Conservation (phyloP, 2,888 invertebrate genomes). For the Oligia latruncula region DNA sequence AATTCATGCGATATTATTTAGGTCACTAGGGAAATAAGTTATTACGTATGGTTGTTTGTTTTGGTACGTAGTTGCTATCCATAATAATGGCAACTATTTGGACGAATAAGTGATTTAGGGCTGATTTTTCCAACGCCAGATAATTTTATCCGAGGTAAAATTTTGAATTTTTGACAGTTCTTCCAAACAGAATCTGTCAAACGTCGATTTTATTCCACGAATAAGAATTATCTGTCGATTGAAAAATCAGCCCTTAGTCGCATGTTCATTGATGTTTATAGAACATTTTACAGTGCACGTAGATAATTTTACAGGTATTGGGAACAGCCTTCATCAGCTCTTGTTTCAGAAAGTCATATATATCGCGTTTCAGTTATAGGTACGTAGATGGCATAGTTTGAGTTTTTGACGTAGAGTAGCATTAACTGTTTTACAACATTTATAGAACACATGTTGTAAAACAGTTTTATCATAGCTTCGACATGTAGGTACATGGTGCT, state of each 20-base stretch:
- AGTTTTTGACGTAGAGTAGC: not conserved
- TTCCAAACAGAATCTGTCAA: too few species aligned
- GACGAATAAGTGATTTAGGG: not conserved
- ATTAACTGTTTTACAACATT: not conserved
- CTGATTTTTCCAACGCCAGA: too few species aligned
- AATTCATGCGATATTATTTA: slow-evolving; percentile 21
- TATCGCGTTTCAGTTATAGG: not conserved
- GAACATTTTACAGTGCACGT: too few species aligned
- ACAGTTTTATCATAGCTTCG: not conserved
- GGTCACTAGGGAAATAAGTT: slow-evolving; percentile 17
- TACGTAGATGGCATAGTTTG: not conserved
- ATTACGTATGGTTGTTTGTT: slow-evolving; percentile 4
- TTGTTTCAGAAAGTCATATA: not conserved
- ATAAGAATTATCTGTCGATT: too few species aligned
- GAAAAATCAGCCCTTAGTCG: too few species aligned
- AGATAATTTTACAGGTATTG: not conserved
- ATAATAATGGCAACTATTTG: not conserved
- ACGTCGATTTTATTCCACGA: too few species aligned
- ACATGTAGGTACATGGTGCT: not conserved
- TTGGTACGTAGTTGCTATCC: not conserved
- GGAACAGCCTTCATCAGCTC: not conserved
- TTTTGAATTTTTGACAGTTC: too few species aligned
- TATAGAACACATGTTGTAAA: not conserved
- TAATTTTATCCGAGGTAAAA: too few species aligned
- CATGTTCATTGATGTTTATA: too few species aligned